Conservation (phyloP, 2,113 vertebrate species). For the Saguinus midas region DNA sequence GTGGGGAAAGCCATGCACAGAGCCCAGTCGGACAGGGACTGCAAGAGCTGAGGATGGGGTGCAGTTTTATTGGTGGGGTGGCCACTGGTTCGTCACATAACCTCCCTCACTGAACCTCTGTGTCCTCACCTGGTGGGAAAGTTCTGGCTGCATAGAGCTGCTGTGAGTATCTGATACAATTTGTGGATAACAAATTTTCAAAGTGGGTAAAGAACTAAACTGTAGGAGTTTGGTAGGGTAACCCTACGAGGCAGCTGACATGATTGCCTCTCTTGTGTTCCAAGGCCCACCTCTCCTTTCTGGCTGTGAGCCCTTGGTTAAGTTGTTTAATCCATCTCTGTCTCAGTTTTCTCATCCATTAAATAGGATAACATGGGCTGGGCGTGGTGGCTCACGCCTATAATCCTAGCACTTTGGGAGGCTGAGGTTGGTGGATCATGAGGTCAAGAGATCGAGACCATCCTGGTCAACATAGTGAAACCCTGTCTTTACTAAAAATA, state of each 20-base stretch:
- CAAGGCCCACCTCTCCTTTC: too few relatives aligned
- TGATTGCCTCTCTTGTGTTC: not conserved
- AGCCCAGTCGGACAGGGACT: not conserved
- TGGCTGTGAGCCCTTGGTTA: accelerated
- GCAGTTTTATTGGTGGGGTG: too few relatives aligned
- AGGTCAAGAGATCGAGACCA: too few relatives aligned
- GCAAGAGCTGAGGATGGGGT: accelerated
- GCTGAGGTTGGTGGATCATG: too few relatives aligned
- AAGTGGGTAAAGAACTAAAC: accelerated
- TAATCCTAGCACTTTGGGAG: too few relatives aligned
- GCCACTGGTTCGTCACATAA: accelerated
- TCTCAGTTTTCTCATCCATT: not conserved
- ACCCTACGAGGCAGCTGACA: accelerated
- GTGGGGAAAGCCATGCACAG: accelerated
- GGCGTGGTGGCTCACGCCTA: too few relatives aligned
- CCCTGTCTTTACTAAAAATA: too few relatives aligned
- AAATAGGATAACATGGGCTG: not conserved
- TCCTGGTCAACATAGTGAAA: too few relatives aligned
- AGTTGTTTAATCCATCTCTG: too few relatives aligned
- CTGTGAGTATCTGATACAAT: accelerated
- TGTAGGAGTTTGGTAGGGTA: not conserved
- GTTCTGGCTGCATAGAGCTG: not conserved
- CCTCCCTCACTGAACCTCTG: not conserved
- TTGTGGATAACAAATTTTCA: too few relatives aligned
- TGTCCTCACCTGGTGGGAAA: too few relatives aligned